Percentiles rank a stretch among this genome's conserved stretches.
These are phyloP conservation scores for Holcopasites calliopsidis DNA, from an alignment of 1,140 invertebrate species.

Conservation along the genomic window DNA sequence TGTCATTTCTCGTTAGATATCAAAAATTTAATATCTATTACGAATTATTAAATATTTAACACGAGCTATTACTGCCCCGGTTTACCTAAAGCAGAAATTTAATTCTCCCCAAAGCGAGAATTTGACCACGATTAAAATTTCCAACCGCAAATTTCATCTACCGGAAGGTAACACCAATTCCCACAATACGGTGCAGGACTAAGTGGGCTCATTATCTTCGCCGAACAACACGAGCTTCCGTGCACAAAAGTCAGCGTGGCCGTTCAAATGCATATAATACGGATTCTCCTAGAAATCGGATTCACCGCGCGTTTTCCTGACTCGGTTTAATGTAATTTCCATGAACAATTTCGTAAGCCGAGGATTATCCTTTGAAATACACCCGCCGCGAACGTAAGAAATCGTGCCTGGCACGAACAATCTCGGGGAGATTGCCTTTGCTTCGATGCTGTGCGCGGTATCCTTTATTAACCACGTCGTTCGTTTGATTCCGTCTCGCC, in stretches of 20 bases:
- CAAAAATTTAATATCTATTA: too few species aligned
- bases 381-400: slow-evolving; percentile 1
- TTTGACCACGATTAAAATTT: neutral
- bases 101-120: too few species aligned
- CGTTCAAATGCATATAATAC: neutral
- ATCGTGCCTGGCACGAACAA: slow-evolving; percentile 16
- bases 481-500: neutral
- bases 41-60: too few species aligned
- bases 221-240: neutral
- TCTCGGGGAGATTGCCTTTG: neutral
- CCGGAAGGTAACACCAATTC: neutral
- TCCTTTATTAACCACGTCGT: slow-evolving; percentile 14
- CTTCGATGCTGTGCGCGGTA: neutral
- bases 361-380: neutral
- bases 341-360: neutral
- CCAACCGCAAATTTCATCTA: neutral
- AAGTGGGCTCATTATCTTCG: neutral
- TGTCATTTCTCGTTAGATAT: too few species aligned
- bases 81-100: too few species aligned
- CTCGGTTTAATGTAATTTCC: neutral
- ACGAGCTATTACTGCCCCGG: too few species aligned
- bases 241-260: neutral
- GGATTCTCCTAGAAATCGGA: neutral
- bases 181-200: too few species aligned
- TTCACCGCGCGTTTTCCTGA: neutral